phyloP scores from a whole-genome alignment of 2,888 invertebrate genomes.

The Drosophila mimica region DNA sequence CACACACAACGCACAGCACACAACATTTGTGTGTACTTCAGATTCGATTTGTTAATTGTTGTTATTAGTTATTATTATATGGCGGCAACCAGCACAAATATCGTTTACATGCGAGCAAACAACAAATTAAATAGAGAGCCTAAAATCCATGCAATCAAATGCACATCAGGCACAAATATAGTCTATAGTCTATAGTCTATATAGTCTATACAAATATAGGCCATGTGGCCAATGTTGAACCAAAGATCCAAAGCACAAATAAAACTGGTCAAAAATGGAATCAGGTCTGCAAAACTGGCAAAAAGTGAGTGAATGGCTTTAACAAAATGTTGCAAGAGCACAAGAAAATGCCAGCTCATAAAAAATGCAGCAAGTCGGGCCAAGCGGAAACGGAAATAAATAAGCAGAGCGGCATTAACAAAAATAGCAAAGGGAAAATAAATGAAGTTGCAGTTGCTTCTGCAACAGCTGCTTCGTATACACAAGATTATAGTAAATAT shows the following conservation, averaged over 20 bases:
- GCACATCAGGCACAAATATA: slow-evolving; percentile 22
- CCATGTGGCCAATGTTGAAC: slow-evolving; percentile 3
- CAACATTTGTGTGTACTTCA: slow-evolving; percentile 4
- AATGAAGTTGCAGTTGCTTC: slow-evolving; percentile 34
- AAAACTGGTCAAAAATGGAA: neutral
- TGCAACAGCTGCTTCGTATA: slow-evolving; percentile 40
- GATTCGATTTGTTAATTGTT: slow-evolving; percentile 69
- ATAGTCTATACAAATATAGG: too few species aligned
- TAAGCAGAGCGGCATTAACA: slow-evolving; percentile 38
- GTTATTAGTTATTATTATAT: slow-evolving; percentile 66
- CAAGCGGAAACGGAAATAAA: slow-evolving; percentile 66
- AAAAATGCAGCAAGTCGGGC: slow-evolving; percentile 37
- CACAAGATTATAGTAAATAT: slow-evolving; percentile 61
- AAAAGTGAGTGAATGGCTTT: slow-evolving; percentile 6
- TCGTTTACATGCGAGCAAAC: slow-evolving; percentile 42
- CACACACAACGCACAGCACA: neutral
- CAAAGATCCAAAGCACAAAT: slow-evolving; percentile 29
- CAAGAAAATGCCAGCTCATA: slow-evolving; percentile 13
- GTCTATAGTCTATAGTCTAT: too few species aligned
- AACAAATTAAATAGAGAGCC: slow-evolving; percentile 45
- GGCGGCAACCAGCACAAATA: slow-evolving; percentile 33
- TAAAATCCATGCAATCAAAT: slow-evolving; percentile 35
- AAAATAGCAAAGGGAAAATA: slow-evolving; percentile 25
- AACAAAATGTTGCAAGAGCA: neutral
- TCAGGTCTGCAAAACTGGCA: neutral